phyloP scores from a whole-genome alignment of 2,113 vertebrate genomes.

The Pteronura brasiliensis region DNA sequence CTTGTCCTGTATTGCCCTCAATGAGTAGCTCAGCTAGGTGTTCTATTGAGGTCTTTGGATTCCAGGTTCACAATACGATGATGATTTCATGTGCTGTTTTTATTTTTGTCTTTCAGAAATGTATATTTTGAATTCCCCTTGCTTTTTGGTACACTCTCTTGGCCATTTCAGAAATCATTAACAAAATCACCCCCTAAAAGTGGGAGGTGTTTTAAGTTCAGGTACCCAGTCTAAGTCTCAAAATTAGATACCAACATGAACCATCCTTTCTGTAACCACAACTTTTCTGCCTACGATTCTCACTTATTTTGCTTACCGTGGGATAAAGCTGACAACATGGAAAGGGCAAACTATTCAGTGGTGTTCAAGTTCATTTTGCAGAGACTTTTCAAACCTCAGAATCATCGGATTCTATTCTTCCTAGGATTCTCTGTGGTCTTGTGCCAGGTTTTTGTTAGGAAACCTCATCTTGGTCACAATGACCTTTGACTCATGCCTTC shows the following conservation, averaged over 20 bases:
- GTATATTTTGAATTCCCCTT: neutral
- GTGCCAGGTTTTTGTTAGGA: neutral
- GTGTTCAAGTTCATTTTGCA: conserved; percentile 34
- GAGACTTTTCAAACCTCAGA: conserved; percentile 8
- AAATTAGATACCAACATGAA: neutral
- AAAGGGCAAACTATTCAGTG: neutral
- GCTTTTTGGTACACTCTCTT: neutral
- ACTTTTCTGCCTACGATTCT: neutral
- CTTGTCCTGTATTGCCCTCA: neutral
- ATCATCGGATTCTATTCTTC: conserved; percentile 45
- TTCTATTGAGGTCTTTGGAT: neutral
- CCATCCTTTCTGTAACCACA: neutral
- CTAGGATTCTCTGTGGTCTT: conserved; percentile 15
- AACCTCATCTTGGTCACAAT: conserved; percentile 56
- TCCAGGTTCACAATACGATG: neutral
- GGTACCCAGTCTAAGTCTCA: neutral
- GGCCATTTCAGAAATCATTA: neutral
- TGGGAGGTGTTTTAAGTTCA: neutral
- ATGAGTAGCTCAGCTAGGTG: neutral
- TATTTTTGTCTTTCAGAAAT: conserved; percentile 21
- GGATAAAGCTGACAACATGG: neutral
- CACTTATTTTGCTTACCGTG: neutral
- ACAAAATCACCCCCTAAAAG: neutral
- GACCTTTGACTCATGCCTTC: neutral
- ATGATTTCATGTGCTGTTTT: neutral